Conservation (phyloP, 2,797 vertebrate species). For the Podarcis siculus region DNA sequence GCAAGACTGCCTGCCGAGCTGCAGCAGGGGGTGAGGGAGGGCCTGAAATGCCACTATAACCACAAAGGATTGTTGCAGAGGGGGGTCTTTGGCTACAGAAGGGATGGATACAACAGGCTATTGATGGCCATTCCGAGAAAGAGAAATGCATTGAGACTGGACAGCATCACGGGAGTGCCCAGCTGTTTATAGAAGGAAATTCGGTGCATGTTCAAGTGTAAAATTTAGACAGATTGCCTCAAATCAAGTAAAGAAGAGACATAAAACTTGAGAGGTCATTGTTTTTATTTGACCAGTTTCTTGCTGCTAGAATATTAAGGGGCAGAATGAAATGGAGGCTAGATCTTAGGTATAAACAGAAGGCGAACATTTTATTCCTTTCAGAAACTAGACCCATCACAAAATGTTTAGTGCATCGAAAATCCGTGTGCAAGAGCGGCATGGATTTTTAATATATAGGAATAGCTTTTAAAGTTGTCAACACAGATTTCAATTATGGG, state of each 20-base stretch:
- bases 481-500: background rate
- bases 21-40: conserved; percentile 30
- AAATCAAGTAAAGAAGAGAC: background rate
- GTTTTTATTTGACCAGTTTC: background rate
- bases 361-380: background rate
- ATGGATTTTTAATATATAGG: background rate
- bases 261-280: background rate
- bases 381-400: background rate
- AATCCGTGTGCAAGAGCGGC: background rate
- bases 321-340: background rate
- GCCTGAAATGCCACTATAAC: conserved; percentile 23
- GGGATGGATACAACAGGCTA: conserved; percentile 26
- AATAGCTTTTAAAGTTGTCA: background rate
- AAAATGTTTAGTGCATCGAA: background rate
- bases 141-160: background rate
- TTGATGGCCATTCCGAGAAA: background rate
- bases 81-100: conserved; percentile 11
- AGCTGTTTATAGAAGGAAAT: conserved; percentile 7
- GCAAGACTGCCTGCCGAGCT: conserved; percentile 20
- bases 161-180: background rate
- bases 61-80: conserved; percentile 33
- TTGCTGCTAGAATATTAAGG: background rate
- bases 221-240: conserved; percentile 11
- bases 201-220: background rate
- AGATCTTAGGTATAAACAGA: background rate